A percentile compares a stretch with the other conserved stretches of the same genome.
phyloP scores from a whole-genome alignment of 2,113 vertebrate species.

The Glaucomys volans region DNA sequence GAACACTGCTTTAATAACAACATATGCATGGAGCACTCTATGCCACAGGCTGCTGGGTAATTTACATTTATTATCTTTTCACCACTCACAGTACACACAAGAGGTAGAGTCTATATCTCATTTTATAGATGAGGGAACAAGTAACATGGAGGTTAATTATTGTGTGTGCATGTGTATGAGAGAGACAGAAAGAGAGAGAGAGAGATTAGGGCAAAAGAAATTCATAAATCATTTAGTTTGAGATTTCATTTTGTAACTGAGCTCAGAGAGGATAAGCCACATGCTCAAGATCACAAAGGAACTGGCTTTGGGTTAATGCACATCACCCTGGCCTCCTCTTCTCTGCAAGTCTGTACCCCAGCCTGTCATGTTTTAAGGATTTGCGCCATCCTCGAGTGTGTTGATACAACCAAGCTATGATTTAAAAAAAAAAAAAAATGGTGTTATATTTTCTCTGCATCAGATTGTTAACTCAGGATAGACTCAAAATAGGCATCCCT shows the following conservation, averaged over 20 bases:
- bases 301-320: not conserved
- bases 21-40: not conserved
- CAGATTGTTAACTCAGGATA: not conserved
- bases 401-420: not conserved
- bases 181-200: not conserved
- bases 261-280: slow-evolving; percentile 3
- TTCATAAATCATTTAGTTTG: slow-evolving; percentile 47
- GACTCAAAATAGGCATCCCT: not conserved
- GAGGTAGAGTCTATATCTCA: not conserved
- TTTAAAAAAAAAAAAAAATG: not conserved
- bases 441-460: not conserved
- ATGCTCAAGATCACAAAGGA: not conserved
- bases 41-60: not conserved
- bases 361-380: slow-evolving; percentile 10
- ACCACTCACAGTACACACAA: not conserved
- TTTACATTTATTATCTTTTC: not conserved
- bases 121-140: slow-evolving; percentile 19
- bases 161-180: not conserved
- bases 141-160: slow-evolving; percentile 7
- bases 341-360: not conserved
- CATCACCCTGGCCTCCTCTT: not conserved
- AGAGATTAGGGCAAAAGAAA: not conserved
- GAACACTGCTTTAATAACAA: not conserved
- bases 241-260: slow-evolving; percentile 20
- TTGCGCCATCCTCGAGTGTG: not conserved